A percentile compares a stretch with the other conserved stretches of the same genome.
Conservation (phyloP, 2,113 vertebrate genomes). For the Cyprinodon tularosa region DNA sequence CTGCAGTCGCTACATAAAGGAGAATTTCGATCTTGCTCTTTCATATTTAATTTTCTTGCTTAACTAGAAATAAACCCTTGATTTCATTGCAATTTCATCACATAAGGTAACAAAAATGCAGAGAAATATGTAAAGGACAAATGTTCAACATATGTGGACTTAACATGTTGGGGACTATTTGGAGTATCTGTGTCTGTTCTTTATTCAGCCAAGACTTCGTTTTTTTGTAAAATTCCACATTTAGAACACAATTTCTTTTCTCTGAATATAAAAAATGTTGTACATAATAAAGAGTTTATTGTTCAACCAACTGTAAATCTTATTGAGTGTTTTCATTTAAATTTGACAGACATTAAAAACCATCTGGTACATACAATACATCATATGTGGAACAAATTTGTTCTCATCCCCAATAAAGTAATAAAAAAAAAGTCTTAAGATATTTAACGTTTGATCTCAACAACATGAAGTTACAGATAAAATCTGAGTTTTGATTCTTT, state of each 20-base stretch:
- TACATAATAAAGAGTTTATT: constrained; percentile 43
- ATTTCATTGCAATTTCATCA: background rate
- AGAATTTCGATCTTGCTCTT: background rate
- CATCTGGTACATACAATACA: background rate
- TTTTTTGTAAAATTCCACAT: background rate
- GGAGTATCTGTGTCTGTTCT: background rate
- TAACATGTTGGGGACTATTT: background rate
- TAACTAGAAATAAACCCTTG: background rate
- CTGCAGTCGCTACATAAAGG: background rate
- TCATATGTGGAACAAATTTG: background rate
- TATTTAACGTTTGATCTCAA: no score
- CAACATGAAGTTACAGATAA: no score
- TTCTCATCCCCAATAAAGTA: background rate
- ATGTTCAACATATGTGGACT: background rate
- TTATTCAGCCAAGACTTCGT: background rate
- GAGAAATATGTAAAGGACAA: background rate
- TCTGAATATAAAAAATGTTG: constrained; percentile 46
- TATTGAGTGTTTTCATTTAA: background rate
- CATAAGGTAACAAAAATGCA: background rate
- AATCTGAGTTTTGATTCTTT: no score
- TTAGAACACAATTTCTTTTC: background rate
- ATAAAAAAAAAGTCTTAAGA: no score
- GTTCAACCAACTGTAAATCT: background rate
- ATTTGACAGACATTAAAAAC: background rate
- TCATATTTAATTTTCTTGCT: background rate